phyloP scores from a whole-genome alignment of 2,113 vertebrate genomes.

The Leucopternis melanops region DNA sequence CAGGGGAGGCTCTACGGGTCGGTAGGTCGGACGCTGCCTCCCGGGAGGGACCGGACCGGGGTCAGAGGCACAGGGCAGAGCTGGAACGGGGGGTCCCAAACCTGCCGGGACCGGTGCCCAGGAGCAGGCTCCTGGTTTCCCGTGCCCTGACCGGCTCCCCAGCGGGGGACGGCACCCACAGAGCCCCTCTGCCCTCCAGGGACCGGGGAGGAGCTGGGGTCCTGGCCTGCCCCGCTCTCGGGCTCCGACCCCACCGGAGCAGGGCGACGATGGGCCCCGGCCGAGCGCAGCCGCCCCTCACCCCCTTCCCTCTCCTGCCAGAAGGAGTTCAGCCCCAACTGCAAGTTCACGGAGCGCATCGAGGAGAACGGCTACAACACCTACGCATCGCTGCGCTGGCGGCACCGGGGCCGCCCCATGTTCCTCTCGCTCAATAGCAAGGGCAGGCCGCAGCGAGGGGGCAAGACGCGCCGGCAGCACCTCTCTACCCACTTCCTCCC shows the following conservation, averaged over 20 bases:
- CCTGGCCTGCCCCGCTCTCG: background rate
- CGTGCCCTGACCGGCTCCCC: background rate
- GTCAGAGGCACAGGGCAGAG: background rate
- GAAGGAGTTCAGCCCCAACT: slow-evolving; percentile 85
- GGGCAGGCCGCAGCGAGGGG: slow-evolving; percentile 76
- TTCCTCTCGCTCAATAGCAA: slow-evolving; percentile 85
- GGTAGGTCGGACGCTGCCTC: slow-evolving; percentile 73
- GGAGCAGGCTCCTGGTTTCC: background rate
- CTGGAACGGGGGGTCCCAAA: background rate
- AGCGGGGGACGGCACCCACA: background rate
- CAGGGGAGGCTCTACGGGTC: slow-evolving; percentile 88
- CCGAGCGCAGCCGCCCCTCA: background rate
- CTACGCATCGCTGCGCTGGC: slow-evolving; percentile 85
- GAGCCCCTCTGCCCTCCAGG: background rate
- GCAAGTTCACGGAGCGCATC: slow-evolving; percentile 89
- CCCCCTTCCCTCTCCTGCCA: slow-evolving; percentile 57
- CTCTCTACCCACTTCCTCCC: slow-evolving; percentile 92
- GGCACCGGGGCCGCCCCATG: slow-evolving; percentile 82
- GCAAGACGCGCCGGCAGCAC: slow-evolving; percentile 80
- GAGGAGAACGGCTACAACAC: slow-evolving; percentile 96
- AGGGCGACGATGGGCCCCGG: background rate
- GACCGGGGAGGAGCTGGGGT: background rate
- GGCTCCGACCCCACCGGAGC: background rate
- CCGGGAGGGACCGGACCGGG: background rate
- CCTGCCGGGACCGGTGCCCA: rapidly evolving